Conservation (phyloP, 2,113 vertebrate genomes). For the Sisor rabdophorus region DNA sequence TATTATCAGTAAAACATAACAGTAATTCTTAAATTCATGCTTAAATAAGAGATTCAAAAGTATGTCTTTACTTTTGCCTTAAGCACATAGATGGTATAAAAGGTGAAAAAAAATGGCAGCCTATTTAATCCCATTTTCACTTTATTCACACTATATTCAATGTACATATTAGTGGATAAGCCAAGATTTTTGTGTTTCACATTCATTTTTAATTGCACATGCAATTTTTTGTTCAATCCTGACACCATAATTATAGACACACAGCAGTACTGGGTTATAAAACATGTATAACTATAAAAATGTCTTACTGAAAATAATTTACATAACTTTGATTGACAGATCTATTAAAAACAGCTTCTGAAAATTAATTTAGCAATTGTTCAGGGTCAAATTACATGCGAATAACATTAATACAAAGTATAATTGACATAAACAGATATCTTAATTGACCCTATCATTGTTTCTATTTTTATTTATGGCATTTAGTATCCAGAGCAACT, state of each 20-base stretch:
- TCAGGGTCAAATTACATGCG: conserved; percentile 25
- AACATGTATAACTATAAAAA: background rate
- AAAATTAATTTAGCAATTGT: conserved; percentile 38
- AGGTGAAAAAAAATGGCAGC: conserved; percentile 24
- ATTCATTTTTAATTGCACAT: background rate
- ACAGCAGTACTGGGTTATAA: background rate
- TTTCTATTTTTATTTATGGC: conserved; percentile 10
- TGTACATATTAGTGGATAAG: background rate
- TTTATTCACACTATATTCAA: conserved; percentile 13
- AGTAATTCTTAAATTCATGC: background rate
- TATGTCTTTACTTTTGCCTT: background rate
- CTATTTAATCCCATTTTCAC: background rate
- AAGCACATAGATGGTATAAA: background rate
- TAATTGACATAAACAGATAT: conserved; percentile 40
- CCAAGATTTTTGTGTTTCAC: background rate
- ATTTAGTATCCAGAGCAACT: no score
- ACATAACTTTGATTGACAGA: conserved; percentile 12
- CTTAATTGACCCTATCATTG: conserved; percentile 41
- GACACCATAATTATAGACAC: background rate
- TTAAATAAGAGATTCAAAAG: conserved; percentile 1
- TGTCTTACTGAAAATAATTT: background rate
- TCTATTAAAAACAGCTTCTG: conserved; percentile 25
- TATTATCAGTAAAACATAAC: background rate
- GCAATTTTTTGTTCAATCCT: background rate
- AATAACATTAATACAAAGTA: background rate